Evolutionary conservation across 2,888 invertebrate genomes (phyloP).

Genomic region (Oxystoma pomonae): DNA sequence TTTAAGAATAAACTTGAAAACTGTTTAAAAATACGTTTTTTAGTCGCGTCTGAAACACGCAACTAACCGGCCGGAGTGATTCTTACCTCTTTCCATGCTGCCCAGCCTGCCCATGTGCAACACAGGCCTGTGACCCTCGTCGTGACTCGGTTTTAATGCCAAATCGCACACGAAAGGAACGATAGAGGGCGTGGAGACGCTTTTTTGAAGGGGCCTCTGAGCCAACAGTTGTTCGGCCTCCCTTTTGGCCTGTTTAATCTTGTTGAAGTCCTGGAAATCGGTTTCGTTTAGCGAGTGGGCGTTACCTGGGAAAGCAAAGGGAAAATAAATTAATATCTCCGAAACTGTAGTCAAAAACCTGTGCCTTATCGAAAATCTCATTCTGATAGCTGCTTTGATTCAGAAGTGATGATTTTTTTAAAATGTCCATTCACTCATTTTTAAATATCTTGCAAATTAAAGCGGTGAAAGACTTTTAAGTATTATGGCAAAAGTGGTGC

Average conservation of each 20-base stretch:
- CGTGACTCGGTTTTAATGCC: slow-evolving; percentile 50
- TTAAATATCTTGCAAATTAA: no score
- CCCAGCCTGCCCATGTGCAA: slow-evolving; percentile 55
- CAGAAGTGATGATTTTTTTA: no score
- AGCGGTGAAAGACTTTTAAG: no score
- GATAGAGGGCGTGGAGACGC: slow-evolving; percentile 86
- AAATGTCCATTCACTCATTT: no score
- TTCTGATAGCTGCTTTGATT: no score
- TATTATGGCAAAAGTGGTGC: no score
- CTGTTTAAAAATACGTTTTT: no score
- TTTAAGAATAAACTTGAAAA: no score
- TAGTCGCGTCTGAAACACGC: no score
- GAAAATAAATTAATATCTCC: no score
- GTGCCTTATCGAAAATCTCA: no score
- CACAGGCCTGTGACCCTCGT: neutral
- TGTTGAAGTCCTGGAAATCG: slow-evolving; percentile 77
- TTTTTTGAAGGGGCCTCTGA: slow-evolving; percentile 79
- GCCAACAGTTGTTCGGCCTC: slow-evolving; percentile 56
- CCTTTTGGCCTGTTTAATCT: slow-evolving; percentile 57
- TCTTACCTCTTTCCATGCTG: slow-evolving; percentile 69
- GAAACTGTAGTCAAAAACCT: neutral
- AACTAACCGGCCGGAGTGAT: no score
- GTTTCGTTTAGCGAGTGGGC: slow-evolving; percentile 88
- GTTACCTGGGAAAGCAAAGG: slow-evolving; percentile 40
- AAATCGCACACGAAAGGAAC: slow-evolving; percentile 63